Evolutionary conservation across 2,888 invertebrate species (phyloP).

Genomic region (Amiota minor): DNA sequence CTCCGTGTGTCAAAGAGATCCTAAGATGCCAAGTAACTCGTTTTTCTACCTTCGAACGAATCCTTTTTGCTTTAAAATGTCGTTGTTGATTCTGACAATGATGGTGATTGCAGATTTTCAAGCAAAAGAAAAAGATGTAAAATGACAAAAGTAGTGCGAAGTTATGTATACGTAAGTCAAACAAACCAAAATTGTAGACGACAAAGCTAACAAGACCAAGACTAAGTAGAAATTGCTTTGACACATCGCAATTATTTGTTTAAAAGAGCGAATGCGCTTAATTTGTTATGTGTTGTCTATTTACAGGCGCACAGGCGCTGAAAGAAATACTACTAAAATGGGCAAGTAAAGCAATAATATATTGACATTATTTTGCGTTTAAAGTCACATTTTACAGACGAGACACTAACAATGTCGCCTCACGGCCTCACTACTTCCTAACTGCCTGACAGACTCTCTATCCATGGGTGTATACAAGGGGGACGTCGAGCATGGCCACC

Average conservation of each 20-base stretch:
- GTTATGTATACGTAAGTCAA: not conserved
- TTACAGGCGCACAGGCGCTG: slow-evolving; percentile 17
- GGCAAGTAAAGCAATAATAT: not conserved
- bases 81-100: too few relatives aligned
- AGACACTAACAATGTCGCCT: not conserved
- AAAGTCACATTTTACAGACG: slow-evolving; percentile 23
- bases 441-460: too few relatives aligned
- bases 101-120: too few relatives aligned
- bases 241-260: slow-evolving; percentile 21
- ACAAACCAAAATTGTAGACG: slow-evolving; percentile 9
- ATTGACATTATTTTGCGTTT: slow-evolving; percentile 18
- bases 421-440: not conserved
- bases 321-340: not conserved
- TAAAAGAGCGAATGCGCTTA: not conserved
- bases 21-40: not conserved
- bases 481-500: too few relatives aligned
- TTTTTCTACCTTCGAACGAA: not conserved
- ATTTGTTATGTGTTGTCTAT: slow-evolving; percentile 32
- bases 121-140: too few relatives aligned
- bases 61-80: too few relatives aligned
- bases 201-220: not conserved
- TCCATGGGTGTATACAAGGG: too few relatives aligned
- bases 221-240: slow-evolving; percentile 5
- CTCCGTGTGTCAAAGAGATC: not conserved
- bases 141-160: too few relatives aligned